Base-by-base conservation (phyloP, 2,797 vertebrate species). In the Chromis chromis region DNA sequence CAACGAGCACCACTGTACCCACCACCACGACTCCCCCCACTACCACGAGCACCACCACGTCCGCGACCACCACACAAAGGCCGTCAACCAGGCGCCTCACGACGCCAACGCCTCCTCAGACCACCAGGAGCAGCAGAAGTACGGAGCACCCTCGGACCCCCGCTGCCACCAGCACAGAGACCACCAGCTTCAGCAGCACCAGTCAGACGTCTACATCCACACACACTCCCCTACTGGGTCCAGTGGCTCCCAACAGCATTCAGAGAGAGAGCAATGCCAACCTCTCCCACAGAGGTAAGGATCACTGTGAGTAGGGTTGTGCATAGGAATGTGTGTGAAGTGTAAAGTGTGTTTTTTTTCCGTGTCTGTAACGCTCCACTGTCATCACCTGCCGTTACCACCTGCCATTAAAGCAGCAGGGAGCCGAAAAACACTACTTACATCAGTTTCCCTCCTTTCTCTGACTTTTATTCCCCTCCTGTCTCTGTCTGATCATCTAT, bases 271-370 rank as follows among this genome's bases (percentile, higher is more conserved):
- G 78, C 82, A 93, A 97, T 77, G 95, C 89, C 87, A 98, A 97
- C 89, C 94, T 97, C 56, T 98, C 97, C 27, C 96, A 97, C 85
- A 96, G 96, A 89, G 97, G 97, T 99, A 94, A 96, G 96, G 75
- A 63, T 72, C 17, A 19, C 12, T 25, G 40, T 63, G 39, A 6
- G 65, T 3, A 4, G 36, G 22, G 42, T 58, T 17, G 50, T 55
- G 21, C 5, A 13, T 14, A 19, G 42, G 31, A 44, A 48, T 57
- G 53, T 76, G 60, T 76, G 60, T 69, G 71, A 40, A 31, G 65
- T 61, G 27, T 40, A 21, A 58, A 22, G 33, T 60, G 49, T 31
- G 64, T 62, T 70, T 72, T 36, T 44, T 17, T 27, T 57, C 11
- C 72, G 19, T 48, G 50, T 39, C 25, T 63, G 40, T 55, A 33